These are phyloP conservation scores for Darevskia nairensis DNA, from an alignment of 2,797 vertebrate species.

Conservation along the genomic window DNA sequence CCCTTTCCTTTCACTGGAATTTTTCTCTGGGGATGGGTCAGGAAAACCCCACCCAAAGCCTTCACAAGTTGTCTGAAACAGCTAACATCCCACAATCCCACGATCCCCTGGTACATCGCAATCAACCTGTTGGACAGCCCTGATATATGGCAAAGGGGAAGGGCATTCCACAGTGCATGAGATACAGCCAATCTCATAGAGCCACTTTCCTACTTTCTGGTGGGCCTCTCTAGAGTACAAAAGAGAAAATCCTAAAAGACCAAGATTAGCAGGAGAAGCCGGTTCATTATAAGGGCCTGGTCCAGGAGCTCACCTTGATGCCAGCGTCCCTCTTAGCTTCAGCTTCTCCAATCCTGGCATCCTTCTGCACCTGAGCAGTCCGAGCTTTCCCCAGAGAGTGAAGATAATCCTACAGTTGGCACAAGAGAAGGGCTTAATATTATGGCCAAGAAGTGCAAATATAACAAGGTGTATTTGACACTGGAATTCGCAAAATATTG, in stretches of 20 bases:
- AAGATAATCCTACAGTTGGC: constrained; percentile 87
- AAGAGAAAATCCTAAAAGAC: not conserved
- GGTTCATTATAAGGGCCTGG: no score
- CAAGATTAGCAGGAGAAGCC: not conserved
- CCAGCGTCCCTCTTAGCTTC: constrained; percentile 93
- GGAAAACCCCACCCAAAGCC: no score
- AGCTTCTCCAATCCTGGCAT: constrained; percentile 94
- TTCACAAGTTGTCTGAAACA: no score
- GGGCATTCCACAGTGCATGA: no score
- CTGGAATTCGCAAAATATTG: not conserved
- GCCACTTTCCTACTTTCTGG: not conserved
- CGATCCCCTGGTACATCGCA: no score
- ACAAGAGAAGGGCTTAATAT: not conserved
- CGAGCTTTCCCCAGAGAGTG: constrained; percentile 92
- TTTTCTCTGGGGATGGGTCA: no score
- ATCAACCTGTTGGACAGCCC: no score
- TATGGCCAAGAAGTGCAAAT: not conserved
- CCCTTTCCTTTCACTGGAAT: no score
- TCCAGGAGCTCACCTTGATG: constrained; percentile 82
- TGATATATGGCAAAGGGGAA: no score
- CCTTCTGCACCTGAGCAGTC: constrained; percentile 93
- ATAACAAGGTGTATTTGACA: not conserved
- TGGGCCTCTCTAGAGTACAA: not conserved
- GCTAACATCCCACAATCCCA: no score
- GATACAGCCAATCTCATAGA: not conserved